Evolutionary conservation across 2,797 vertebrate species (phyloP).

Genomic region (Clarias pachynema): DNA sequence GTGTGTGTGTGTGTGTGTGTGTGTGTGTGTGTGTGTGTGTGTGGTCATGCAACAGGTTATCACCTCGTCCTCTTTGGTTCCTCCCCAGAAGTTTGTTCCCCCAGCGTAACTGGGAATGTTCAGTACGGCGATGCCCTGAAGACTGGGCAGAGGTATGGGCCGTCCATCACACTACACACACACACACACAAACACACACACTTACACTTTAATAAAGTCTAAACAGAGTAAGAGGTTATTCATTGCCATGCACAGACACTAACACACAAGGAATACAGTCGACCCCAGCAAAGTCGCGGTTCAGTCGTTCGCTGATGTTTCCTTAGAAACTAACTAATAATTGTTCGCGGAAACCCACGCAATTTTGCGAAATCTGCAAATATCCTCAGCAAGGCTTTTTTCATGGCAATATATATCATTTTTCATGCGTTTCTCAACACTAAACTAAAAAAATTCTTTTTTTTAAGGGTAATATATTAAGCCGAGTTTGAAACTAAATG

Average conservation of each 20-base stretch:
- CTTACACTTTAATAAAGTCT: neutral
- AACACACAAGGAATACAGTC: neutral
- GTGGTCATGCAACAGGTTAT: constrained; percentile 14
- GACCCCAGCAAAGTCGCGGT: too few relatives aligned
- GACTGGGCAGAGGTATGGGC: constrained; percentile 91
- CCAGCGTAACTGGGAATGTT: constrained; percentile 97
- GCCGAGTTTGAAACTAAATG: too few relatives aligned
- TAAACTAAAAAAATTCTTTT: too few relatives aligned
- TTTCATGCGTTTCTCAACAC: too few relatives aligned
- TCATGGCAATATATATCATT: too few relatives aligned
- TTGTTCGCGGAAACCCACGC: too few relatives aligned
- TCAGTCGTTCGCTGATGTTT: too few relatives aligned
- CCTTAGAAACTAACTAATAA: too few relatives aligned
- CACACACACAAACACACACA: constrained; percentile 25
- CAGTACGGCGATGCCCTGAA: constrained; percentile 94
- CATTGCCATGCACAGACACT: neutral
- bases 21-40: neutral
- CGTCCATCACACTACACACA: constrained; percentile 86
- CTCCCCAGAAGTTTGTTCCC: constrained; percentile 98
- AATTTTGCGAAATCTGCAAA: too few relatives aligned
- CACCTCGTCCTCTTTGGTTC: constrained; percentile 97
- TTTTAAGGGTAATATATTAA: too few relatives aligned
- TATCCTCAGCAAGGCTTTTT: too few relatives aligned
- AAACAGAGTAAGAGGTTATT: neutral
- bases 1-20: neutral